phyloP scores from a whole-genome alignment of 2,113 vertebrate species.

The Hydrochoerus hydrochaeris region DNA sequence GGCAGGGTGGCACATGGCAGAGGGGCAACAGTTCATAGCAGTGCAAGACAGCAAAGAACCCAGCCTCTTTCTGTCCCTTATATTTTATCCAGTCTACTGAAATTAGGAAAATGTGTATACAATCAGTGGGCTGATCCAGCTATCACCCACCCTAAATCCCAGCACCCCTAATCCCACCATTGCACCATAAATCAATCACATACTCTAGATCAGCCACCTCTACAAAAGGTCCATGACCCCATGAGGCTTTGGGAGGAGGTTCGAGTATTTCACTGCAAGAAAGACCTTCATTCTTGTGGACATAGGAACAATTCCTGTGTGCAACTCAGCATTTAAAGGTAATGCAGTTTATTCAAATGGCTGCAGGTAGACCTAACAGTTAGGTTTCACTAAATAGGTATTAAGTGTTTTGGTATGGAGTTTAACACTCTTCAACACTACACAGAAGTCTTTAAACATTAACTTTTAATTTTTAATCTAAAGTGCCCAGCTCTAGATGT shows the following conservation, averaged over 20 bases:
- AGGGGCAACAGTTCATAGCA: not conserved
- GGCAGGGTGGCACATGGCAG: not conserved
- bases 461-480: not conserved
- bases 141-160: not conserved
- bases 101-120: not conserved
- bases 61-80: not conserved
- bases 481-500: not conserved
- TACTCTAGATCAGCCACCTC: not conserved
- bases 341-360: not conserved
- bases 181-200: not conserved
- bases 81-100: not conserved
- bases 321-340: not conserved
- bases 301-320: not conserved
- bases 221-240: not conserved
- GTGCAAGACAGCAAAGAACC: not conserved
- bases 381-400: not conserved
- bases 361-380: too few relatives aligned
- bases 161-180: not conserved
- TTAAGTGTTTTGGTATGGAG: not conserved
- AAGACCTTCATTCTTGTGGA: not conserved
- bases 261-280: accelerated
- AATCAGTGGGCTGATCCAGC: not conserved
- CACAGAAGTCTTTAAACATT: not conserved
- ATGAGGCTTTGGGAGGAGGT: not conserved
- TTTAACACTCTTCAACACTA: not conserved